Evolutionary conservation across 2,113 vertebrate genomes (phyloP).

Genomic region (Sinocyclocheilus grahami): DNA sequence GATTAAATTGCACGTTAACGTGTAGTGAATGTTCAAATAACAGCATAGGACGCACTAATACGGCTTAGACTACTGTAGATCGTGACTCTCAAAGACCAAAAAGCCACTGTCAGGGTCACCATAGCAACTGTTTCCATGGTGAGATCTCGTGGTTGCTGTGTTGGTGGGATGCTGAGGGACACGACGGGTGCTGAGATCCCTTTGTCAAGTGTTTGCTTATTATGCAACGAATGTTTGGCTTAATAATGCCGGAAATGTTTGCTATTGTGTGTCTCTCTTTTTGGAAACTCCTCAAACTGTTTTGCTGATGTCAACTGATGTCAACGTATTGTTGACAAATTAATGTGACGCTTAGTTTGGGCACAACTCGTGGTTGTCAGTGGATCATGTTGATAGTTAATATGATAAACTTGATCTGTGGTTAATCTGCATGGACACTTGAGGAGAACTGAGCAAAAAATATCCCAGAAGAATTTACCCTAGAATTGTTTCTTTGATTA

Average conservation of each 20-base stretch:
- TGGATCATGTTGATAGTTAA: no score
- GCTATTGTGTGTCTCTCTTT: neutral
- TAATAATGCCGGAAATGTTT: neutral
- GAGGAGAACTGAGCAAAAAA: no score
- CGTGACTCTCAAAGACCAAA: slow-evolving; percentile 3
- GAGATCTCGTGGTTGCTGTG: neutral
- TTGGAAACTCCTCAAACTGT: neutral
- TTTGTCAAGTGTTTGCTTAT: neutral
- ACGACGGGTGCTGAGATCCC: neutral
- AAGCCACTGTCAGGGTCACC: neutral
- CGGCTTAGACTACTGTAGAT: neutral
- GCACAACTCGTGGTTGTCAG: no score
- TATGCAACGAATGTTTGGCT: neutral
- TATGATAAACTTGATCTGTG: no score
- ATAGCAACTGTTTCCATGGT: neutral
- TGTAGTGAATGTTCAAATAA: neutral
- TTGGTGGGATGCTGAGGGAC: slow-evolving; percentile 4
- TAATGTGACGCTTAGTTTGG: no score
- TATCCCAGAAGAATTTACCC: no score
- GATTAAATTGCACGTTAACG: neutral
- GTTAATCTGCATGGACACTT: no score
- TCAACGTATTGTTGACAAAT: no score
- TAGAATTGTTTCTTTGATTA: neutral
- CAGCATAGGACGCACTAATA: neutral
- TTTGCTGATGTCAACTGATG: neutral